Base-by-base conservation (phyloP, 2,888 invertebrate species). In the Girardia tigrina region DNA sequence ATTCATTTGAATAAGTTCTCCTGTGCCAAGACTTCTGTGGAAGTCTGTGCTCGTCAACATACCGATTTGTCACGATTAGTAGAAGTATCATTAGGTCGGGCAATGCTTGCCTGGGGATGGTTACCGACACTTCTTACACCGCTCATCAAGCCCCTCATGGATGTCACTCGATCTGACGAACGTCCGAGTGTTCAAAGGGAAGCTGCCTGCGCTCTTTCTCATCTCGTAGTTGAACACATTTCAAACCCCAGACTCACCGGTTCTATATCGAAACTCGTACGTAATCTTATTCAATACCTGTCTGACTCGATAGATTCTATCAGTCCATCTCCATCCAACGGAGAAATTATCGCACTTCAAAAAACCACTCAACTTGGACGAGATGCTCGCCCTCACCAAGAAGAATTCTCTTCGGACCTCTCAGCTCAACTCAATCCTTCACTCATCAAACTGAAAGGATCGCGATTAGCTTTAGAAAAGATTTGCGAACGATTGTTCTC, bases 71-170 rank as follows among this genome's bases (percentile, higher is more conserved):
- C 8, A 6, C n/a, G 56, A 56, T 56, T 56, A 23, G 56, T 56
- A 23, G 56, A 56, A 12, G 23, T 56, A 8, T 4, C 91, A 0
- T 81, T 92, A 16, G 90, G 93, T 0, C 90, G 91, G n/a, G 92
- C 93, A 0, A 89, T 90, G 23, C 89, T 92, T 0, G 88, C 88
- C 83, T 87, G 92, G 77, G 88, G 88, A 80, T 87, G 88, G 36
- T 85, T 93, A 36, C 94, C 92, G 0, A 42, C 83, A 70, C 90
- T 91, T 80, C 85, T 98, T 74, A 95, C 94, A 85, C 95, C 95
- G 0, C 89, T 97, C 0, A 90, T 97, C 0, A 90, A 94, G 79
- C 97, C 98, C 0, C 86, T 98, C 26, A 95, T 98, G 93, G 94
- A 95, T 82, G 90, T 92, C 77, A 88, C 97, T 69, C 92, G 92